These are phyloP conservation scores for Prionailurus bengalensis DNA, from an alignment of 2,113 vertebrate genomes.

Conservation along the genomic window DNA sequence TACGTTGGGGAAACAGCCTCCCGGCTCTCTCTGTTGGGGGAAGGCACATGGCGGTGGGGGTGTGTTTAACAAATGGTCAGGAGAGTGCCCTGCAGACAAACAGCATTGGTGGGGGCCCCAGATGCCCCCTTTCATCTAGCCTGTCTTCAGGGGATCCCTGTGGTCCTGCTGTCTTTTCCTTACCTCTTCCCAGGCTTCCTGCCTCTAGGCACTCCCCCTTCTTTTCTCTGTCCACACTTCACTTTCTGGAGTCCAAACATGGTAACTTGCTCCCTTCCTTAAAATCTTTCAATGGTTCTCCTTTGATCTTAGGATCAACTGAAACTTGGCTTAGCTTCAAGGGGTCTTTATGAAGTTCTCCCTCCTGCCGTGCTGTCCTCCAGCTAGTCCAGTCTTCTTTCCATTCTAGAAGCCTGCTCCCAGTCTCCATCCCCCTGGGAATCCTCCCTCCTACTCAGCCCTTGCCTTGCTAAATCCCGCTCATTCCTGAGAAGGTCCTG, in stretches of 20 bases:
- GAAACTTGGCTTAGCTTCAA: neutral
- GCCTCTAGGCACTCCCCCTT: neutral
- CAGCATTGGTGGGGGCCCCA: neutral
- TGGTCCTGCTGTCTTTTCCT: neutral
- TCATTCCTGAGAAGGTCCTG: neutral
- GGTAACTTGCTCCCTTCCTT: neutral
- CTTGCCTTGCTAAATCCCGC: neutral
- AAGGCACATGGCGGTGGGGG: neutral
- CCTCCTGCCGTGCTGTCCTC: neutral
- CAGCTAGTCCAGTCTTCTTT: neutral
- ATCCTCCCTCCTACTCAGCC: no score
- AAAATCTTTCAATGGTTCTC: neutral
- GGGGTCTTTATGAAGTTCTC: neutral
- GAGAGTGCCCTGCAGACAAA: neutral
- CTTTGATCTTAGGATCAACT: neutral
- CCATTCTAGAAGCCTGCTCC: no score
- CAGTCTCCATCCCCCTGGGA: neutral
- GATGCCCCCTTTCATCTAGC: no score
- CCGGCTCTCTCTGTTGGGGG: neutral
- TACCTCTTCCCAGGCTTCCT: rapidly evolving
- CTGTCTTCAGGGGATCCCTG: neutral
- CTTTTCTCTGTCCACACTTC: neutral
- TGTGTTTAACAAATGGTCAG: neutral
- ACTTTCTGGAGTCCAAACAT: neutral
- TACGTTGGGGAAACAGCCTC: neutral